Base-by-base conservation (phyloP, 1,140 invertebrate species). In the Drosophila pallidifrons region DNA sequence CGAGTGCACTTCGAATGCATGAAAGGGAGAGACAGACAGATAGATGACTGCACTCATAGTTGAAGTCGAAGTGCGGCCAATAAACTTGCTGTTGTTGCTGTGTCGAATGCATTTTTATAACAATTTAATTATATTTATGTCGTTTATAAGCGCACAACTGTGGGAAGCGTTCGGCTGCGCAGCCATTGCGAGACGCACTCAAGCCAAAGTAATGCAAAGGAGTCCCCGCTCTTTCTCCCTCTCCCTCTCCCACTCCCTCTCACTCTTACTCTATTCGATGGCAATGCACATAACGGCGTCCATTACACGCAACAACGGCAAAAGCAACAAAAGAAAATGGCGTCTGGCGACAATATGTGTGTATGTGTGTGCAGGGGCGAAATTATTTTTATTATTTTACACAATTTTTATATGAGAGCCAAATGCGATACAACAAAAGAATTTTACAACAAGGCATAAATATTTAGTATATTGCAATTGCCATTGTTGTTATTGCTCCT, bases 341-440 rank as follows among this genome's bases (percentile, higher is more conserved):
- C 75, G 82, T 85, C 82, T 78, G 82, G 74, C 77, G 70, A 79
- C 74, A 81, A 35, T 65, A 67, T 46, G 55, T 38, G 49, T 55
- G 65, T 46, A 47, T 49, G 32, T 72, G 55, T 60, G 58, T 58
- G 52, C 32, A 30, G 41, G 61, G 15, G 45, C 73, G 70, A 72
- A 86, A 86, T 86, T 86, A 86, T 86, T 86, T 86, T 86, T 86
- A 86, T 86, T 86, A 86, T 86, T 86, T 86, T 86, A 86, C 82
- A 86, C 82, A 86, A 86, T 85, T 85, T 85, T 85, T 85, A 85
- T 85, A 85, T 64, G 74, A 77, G 76, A 65, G 64, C 59, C 63
- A 82, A 79, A 83, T 69, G 63, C 60, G 67, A 51, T 55, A 66
- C 69, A 79, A 66, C 54, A 70, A 75, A 75, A 70, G 52, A 70